Base-by-base conservation (phyloP, 2,888 invertebrate genomes). In the Xestoiulus laeticollis region DNA sequence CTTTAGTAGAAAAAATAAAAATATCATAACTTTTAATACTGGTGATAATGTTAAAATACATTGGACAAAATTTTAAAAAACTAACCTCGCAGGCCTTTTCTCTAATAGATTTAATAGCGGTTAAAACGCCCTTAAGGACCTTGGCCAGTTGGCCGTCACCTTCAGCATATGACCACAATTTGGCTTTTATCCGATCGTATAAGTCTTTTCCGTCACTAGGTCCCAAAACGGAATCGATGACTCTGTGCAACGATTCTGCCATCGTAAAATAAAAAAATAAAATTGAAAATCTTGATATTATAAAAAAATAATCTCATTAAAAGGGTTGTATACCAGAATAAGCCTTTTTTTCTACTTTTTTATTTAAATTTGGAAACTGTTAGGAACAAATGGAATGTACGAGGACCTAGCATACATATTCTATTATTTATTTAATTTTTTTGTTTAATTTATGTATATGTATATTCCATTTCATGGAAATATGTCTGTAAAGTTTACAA, bases 11-110 rank as follows among this genome's bases (percentile, higher is more conserved):
- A 33, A 12, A 33, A 33, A 10, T 22, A 33, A 84, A 33, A 14
- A 12, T 33, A 6, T 83, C 12, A 26, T 22, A 16, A 48, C 22
- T 82, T 8, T 5, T 38, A 1, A 38, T 38, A 38, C 38, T 38
- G 5, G 38, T 8, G 5, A 38, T 8, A 38, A 38, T 33, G 33
- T 14, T 32, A 32, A 38, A 33, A 84, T 0, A 68, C 0, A 22
- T 19, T 10, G 14, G 83, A 83, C 26, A 83, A 83, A 83, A 83
- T 30, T 33, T n/a, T n/a, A n/a, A 19, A 48, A 16, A 48, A 19
- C 87, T 53, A 26, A 87, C 87, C 33, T 87, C 87, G 19, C 2
- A 19, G 30, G 85, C 53, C 22, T 22, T 87, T 59, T 87, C 87
- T 32, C 26, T 87, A 10, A 87, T 19, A 6, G 87, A 59, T 59